Conservation (phyloP, 2,797 vertebrate species). For the Platalea minor region DNA sequence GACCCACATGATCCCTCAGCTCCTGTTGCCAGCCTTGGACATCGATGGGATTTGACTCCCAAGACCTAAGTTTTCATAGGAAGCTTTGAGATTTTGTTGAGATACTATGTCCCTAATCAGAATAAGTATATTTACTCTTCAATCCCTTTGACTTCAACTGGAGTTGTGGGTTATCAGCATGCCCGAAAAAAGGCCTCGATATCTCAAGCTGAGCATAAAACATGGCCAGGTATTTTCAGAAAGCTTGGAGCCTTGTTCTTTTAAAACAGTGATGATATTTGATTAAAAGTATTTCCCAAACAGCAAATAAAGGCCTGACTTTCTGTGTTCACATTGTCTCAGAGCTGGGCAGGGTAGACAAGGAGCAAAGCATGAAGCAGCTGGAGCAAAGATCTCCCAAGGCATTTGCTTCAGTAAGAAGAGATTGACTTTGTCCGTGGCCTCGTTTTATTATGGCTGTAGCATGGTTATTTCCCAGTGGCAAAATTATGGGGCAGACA, state of each 20-base stretch:
- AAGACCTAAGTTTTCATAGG: not conserved
- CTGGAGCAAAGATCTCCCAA: not conserved
- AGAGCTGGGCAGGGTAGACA: not conserved
- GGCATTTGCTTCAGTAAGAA: not conserved
- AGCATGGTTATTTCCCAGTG: not conserved
- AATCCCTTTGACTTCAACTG: not conserved
- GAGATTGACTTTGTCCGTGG: not conserved
- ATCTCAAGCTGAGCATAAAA: not conserved
- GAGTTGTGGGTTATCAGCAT: not conserved
- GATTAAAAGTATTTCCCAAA: not conserved
- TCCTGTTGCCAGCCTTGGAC: not conserved
- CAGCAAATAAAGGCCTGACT: not conserved
- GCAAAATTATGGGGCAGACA: not conserved
- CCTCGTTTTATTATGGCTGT: not conserved
- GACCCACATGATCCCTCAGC: not conserved
- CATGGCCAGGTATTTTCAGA: not conserved
- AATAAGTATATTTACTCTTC: not conserved
- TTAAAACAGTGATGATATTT: not conserved
- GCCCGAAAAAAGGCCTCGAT: not conserved
- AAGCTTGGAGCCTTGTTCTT: not conserved
- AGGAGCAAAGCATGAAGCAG: not conserved
- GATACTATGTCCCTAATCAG: not conserved
- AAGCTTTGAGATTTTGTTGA: not conserved
- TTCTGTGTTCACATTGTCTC: not conserved
- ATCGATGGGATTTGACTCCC: not conserved